Evolutionary conservation across 2,888 invertebrate species (phyloP).

Genomic region (Microdon myrmicae): DNA sequence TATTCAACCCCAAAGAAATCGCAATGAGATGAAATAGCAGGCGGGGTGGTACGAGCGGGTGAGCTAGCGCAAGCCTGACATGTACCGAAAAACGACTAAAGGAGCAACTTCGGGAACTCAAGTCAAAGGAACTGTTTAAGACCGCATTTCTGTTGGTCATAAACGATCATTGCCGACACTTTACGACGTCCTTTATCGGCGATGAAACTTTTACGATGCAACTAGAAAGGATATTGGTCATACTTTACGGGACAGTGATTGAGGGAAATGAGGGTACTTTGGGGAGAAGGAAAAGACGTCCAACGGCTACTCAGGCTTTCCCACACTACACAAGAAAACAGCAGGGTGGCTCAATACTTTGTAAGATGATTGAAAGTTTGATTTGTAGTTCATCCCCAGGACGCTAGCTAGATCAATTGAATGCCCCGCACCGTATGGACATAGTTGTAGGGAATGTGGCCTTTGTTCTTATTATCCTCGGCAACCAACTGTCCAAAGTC

Average conservation of each 20-base stretch:
- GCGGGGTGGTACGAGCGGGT: slow-evolving; percentile 13
- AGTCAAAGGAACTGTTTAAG: slow-evolving; percentile 48
- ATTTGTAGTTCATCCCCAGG: slow-evolving; percentile 52
- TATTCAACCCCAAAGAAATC: slow-evolving; percentile 17
- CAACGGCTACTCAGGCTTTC: slow-evolving; percentile 18
- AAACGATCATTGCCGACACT: slow-evolving; percentile 58
- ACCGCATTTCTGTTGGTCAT: slow-evolving; percentile 54
- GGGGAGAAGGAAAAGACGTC: slow-evolving; percentile 10
- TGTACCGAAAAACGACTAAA: neutral
- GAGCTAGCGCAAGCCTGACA: neutral
- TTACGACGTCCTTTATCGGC: slow-evolving; percentile 54
- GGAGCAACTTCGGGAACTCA: slow-evolving; percentile 8
- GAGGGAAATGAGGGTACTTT: slow-evolving; percentile 50
- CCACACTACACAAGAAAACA: slow-evolving; percentile 28
- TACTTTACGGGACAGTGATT: slow-evolving; percentile 51
- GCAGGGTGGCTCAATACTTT: slow-evolving; percentile 26
- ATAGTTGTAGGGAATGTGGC: no score
- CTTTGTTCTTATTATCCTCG: no score
- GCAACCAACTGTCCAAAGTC: no score
- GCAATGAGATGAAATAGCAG: slow-evolving; percentile 12
- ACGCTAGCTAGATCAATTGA: slow-evolving; percentile 33
- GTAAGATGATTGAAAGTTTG: slow-evolving; percentile 53
- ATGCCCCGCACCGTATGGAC: slow-evolving; percentile 17
- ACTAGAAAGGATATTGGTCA: slow-evolving; percentile 49
- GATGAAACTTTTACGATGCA: slow-evolving; percentile 53